These are phyloP conservation scores for Diplogasteroides magnus DNA, from an alignment of 1,140 invertebrate species.

Conservation along the genomic window DNA sequence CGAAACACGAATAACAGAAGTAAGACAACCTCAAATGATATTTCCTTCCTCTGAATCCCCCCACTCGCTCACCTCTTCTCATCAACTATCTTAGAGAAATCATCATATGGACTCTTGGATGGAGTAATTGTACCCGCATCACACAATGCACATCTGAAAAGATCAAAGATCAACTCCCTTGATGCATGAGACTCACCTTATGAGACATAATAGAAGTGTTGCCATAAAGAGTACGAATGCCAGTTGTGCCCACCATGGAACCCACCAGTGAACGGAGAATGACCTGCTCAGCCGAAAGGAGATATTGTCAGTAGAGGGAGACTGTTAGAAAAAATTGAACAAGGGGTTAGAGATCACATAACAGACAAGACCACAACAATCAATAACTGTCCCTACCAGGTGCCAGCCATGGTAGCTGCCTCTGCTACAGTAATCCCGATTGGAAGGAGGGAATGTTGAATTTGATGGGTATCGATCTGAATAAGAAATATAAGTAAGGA, in stretches of 20 bases:
- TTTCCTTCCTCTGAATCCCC: too few relatives aligned
- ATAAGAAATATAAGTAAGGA: too few relatives aligned
- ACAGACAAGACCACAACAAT: too few relatives aligned
- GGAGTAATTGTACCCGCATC: not conserved
- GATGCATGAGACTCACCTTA: constrained; percentile 13
- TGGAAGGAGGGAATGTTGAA: not conserved
- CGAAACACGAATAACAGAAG: not conserved
- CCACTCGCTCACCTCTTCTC: too few relatives aligned
- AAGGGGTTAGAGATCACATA: too few relatives aligned
- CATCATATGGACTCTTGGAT: not conserved
- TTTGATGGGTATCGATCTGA: not conserved
- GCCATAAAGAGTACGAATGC: constrained; percentile 14
- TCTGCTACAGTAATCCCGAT: not conserved
- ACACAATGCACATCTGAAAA: not conserved
- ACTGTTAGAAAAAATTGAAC: not conserved
- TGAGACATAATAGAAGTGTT: constrained; percentile 5
- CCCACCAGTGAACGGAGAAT: constrained; percentile 16
- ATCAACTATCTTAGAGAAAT: not conserved
- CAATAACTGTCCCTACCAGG: too few relatives aligned
- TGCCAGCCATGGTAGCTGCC: not conserved
- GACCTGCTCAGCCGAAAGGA: constrained; percentile 8
- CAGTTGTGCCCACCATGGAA: constrained; percentile 26
- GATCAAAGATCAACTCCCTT: not conserved
- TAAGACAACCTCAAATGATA: too few relatives aligned
- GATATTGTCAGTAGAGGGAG: not conserved